Conservation (phyloP, 1,140 invertebrate genomes). For the Nylanderia fulva region DNA sequence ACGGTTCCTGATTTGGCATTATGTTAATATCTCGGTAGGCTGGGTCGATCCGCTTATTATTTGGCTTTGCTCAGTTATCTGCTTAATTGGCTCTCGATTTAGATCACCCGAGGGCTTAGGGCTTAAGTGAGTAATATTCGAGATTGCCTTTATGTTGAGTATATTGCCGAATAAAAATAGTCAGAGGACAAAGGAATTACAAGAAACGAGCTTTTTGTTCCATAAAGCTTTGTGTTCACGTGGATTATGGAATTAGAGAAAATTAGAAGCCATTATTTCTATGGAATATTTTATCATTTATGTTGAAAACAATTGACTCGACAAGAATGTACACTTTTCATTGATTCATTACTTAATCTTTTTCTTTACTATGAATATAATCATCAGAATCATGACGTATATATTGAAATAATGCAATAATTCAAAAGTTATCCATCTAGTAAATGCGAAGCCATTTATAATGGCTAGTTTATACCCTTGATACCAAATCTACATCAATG, state of each 20-base stretch:
- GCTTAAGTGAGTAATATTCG: constrained; percentile 60
- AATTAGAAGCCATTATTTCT: constrained; percentile 21
- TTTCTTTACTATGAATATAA: not conserved
- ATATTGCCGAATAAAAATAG: constrained; percentile 37
- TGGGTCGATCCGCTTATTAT: constrained; percentile 64
- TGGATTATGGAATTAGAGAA: not conserved
- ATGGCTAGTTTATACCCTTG: not conserved
- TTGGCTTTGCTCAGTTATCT: constrained; percentile 72
- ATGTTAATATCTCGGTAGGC: constrained; percentile 57
- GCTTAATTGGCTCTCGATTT: constrained; percentile 66
- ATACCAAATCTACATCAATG: not conserved
- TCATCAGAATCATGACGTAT: not conserved
- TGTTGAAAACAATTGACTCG: not conserved
- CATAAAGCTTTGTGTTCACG: not conserved
- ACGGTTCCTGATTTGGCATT: constrained; percentile 47
- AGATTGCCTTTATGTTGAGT: constrained; percentile 48
- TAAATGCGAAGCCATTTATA: not conserved
- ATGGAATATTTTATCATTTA: not conserved
- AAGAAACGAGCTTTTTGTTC: not conserved
- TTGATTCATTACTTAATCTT: not conserved
- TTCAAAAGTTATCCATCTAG: not conserved
- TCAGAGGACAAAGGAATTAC: not conserved
- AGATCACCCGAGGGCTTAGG: constrained; percentile 59
- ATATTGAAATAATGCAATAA: not conserved
- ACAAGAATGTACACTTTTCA: not conserved